These are phyloP conservation scores for Macropus fuliginosus DNA, from an alignment of 2,797 vertebrate species.

Conservation along the genomic window DNA sequence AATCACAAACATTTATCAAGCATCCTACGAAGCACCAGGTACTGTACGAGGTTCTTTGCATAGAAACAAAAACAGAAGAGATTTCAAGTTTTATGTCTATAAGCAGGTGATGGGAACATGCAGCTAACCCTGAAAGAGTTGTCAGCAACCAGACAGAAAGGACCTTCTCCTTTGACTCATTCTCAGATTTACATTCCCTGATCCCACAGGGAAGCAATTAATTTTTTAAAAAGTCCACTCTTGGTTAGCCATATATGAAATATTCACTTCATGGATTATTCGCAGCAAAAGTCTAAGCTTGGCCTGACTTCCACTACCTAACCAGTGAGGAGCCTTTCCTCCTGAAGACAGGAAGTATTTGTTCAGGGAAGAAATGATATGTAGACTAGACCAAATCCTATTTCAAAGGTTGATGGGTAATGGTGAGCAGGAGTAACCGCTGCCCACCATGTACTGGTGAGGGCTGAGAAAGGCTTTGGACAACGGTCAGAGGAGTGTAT, in stretches of 20 bases:
- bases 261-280: conserved; percentile 9
- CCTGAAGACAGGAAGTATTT: background rate
- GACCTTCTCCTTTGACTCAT: background rate
- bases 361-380: background rate
- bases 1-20: background rate
- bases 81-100: background rate
- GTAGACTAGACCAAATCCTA: background rate
- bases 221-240: background rate
- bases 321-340: background rate
- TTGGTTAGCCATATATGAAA: background rate
- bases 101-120: background rate
- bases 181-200: background rate
- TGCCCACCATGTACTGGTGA: background rate
- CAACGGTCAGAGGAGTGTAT: background rate
- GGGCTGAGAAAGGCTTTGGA: background rate
- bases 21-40: background rate
- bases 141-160: background rate
- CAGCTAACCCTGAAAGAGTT: background rate
- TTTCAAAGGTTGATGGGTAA: background rate
- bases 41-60: background rate
- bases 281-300: background rate
- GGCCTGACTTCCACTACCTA: background rate
- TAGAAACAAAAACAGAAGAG: background rate
- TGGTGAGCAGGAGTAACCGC: background rate
- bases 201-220: background rate